Conservation (phyloP, 2,888 invertebrate species). For the Timema cristinae region DNA sequence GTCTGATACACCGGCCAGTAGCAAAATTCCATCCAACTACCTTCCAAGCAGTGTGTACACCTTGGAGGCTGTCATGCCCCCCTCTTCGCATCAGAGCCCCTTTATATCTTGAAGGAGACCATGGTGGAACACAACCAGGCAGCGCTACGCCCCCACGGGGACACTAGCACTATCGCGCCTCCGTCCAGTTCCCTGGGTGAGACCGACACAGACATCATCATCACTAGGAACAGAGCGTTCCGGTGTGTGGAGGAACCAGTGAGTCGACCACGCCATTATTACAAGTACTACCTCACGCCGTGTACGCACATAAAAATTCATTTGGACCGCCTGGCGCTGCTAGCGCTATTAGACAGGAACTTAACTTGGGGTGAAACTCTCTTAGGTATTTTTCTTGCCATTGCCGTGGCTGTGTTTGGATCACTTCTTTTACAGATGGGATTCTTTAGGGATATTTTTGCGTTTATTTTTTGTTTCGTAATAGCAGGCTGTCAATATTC, state of each 20-base stretch:
- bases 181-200: slow-evolving; percentile 54
- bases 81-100: slow-evolving; percentile 29
- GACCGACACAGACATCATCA: slow-evolving; percentile 52
- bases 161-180: slow-evolving; percentile 30
- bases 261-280: slow-evolving; percentile 56
- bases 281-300: slow-evolving; percentile 56
- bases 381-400: slow-evolving; percentile 76
- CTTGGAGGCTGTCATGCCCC: slow-evolving; percentile 26
- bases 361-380: slow-evolving; percentile 76
- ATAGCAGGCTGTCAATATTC: slow-evolving; percentile 98
- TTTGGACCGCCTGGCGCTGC: slow-evolving; percentile 86
- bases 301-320: slow-evolving; percentile 51
- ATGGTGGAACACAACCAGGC: slow-evolving; percentile 41
- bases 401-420: slow-evolving; percentile 80
- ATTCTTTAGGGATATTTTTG: slow-evolving; percentile 87
- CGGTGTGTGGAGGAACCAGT: slow-evolving; percentile 51
- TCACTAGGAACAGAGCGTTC: slow-evolving; percentile 52
- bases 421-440: slow-evolving; percentile 75
- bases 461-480: slow-evolving; percentile 95
- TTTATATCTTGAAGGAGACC: slow-evolving; percentile 39
- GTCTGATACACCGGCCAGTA: slow-evolving; percentile 33
- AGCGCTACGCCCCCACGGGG: slow-evolving; percentile 21
- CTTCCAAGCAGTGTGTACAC: slow-evolving; percentile 26
- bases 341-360: slow-evolving; percentile 92
- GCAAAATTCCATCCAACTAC: slow-evolving; percentile 15